Conservation (phyloP, 2,113 vertebrate genomes). For the Planiliza haematocheilus region DNA sequence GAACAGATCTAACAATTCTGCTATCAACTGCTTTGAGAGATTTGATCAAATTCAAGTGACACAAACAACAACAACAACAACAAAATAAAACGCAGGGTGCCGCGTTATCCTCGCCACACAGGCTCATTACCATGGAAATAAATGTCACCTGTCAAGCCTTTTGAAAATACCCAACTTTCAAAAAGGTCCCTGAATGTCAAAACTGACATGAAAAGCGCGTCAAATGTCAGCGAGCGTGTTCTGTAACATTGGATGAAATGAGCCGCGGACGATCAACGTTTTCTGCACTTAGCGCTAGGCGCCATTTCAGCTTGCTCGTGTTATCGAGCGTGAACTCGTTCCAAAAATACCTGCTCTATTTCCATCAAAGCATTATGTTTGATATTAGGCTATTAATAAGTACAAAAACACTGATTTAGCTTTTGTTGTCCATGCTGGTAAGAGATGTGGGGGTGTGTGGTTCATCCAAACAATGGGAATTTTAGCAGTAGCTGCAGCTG, state of each 20-base stretch:
- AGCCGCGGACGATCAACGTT: slow-evolving; percentile 22
- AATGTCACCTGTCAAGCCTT: slow-evolving; percentile 67
- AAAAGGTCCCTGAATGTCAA: slow-evolving; percentile 72
- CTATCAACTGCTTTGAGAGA: slow-evolving; percentile 2
- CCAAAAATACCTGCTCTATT: slow-evolving; percentile 72
- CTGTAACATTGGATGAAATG: background rate
- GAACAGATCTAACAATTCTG: slow-evolving; percentile 25
- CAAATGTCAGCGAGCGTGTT: slow-evolving; percentile 65
- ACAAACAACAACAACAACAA: slow-evolving; percentile 29
- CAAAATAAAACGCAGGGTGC: background rate
- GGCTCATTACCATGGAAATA: slow-evolving; percentile 60
- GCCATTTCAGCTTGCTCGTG: slow-evolving; percentile 19
- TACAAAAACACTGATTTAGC: slow-evolving; percentile 24
- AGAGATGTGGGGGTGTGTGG: background rate
- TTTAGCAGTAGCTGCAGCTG: background rate
- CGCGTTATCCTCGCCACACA: slow-evolving; percentile 10
- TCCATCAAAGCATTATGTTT: slow-evolving; percentile 45
- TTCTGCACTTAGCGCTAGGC: background rate
- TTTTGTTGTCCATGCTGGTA: slow-evolving; percentile 9
- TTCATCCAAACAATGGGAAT: slow-evolving; percentile 20
- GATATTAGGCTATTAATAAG: slow-evolving; percentile 66
- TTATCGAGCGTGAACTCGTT: slow-evolving; percentile 14
- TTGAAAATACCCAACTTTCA: slow-evolving; percentile 48
- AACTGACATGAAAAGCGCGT: slow-evolving; percentile 67
- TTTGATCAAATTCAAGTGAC: slow-evolving; percentile 41